Conservation (phyloP, 2,113 vertebrate genomes). For the Phocoena sinus region DNA sequence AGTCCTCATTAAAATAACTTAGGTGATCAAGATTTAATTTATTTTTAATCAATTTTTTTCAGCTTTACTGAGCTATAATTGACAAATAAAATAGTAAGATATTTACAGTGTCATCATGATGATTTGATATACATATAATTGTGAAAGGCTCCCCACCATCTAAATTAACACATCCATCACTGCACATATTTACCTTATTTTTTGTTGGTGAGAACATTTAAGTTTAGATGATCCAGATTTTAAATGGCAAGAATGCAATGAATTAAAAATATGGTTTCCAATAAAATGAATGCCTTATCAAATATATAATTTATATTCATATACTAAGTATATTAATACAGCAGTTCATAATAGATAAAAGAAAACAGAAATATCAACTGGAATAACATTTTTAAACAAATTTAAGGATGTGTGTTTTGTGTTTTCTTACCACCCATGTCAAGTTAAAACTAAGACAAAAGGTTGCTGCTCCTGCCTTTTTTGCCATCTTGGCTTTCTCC, state of each 20-base stretch:
- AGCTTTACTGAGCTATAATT: neutral
- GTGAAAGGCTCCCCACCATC: neutral
- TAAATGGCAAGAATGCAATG: neutral
- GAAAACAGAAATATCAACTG: slow-evolving; percentile 13
- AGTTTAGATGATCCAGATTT: neutral
- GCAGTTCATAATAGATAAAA: neutral
- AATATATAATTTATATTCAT: neutral
- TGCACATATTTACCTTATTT: neutral
- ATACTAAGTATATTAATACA: neutral
- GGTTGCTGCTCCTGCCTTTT: neutral
- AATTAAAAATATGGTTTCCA: neutral
- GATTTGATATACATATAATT: neutral
- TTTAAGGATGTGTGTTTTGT: neutral
- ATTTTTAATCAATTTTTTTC: neutral
- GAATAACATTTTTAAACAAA: neutral
- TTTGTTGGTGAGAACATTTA: neutral
- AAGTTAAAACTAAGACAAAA: neutral
- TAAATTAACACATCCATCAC: neutral
- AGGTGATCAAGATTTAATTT: neutral
- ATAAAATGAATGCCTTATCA: neutral
- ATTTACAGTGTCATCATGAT: neutral
- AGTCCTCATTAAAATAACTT: neutral
- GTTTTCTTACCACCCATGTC: neutral
- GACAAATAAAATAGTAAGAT: neutral
- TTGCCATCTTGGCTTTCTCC: neutral